phyloP scores from a whole-genome alignment of 2,888 invertebrate genomes.

The Noctua fimbriata region DNA sequence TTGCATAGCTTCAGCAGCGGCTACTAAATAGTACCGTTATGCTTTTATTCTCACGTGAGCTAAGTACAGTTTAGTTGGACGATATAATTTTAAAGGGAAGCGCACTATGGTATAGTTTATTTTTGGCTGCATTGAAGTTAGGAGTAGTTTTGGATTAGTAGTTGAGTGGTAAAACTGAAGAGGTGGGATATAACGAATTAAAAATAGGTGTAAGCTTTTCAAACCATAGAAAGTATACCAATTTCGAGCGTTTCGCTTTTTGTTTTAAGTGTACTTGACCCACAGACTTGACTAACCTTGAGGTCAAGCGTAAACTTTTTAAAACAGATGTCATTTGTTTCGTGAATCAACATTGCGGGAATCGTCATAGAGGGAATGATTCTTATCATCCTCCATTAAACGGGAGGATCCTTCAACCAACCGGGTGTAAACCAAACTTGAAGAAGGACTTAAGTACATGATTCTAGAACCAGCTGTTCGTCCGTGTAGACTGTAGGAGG shows the following conservation, averaged over 20 bases:
- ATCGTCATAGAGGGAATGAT: no score
- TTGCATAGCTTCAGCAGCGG: conserved; percentile 40
- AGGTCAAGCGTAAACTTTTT: no score
- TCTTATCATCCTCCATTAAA: no score
- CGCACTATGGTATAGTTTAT: conserved; percentile 7
- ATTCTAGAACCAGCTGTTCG: no score
- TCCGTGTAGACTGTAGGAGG: no score
- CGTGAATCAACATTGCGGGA: no score
- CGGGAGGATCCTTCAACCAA: no score
- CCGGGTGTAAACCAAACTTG: no score
- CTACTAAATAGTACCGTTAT: conserved; percentile 49
- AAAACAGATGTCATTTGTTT: no score
- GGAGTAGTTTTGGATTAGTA: conserved; percentile 9
- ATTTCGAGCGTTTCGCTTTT: not conserved
- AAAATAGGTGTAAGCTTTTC: not conserved
- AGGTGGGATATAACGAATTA: not conserved
- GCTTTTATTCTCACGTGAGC: conserved; percentile 44
- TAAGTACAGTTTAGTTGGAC: conserved; percentile 31
- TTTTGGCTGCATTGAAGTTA: conserved; percentile 1
- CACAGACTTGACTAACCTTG: no score
- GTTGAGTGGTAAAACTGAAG: not conserved
- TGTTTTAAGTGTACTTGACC: no score
- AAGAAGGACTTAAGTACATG: no score
- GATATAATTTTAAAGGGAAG: conserved; percentile 26
- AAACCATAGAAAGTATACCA: not conserved